Base-by-base conservation (phyloP, 2,888 invertebrate genomes). In the Thera britannica region DNA sequence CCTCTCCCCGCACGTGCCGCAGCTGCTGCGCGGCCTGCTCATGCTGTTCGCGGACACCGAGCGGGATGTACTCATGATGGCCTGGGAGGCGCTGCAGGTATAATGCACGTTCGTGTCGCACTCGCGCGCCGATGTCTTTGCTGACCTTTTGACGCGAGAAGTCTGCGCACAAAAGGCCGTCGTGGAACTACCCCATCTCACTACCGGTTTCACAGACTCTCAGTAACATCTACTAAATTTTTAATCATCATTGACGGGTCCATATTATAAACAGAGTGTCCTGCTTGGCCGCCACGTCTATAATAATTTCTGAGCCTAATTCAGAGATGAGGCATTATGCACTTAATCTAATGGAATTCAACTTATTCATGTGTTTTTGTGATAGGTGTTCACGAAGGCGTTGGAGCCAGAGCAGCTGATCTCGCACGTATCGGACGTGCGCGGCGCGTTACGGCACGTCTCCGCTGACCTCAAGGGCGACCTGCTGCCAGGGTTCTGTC, bases 371-470 rank as follows among this genome's bases (percentile, higher is more conserved):
- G 38, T 11, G 48, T 38, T 34, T 0, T 48, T 9, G 8, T 34
- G 34, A 41, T 65, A 71, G 71, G 75, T 74, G 9, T 96, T 99
- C 72, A 97, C 97, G 4, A 97, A 97, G 95, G 97, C 97, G 72
- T 92, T 99, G 70, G 97, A 97, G 87, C 95, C 97, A 3, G 95
- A 97, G 77, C 96, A 97, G 77, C 97, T 98, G 94, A 95, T 98
- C 55, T 95, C 96, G 12, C 97, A 98, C 86, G 98, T 99, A 49
- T 95, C 96, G 7, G 98, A 98, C 86, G 97, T 99, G 60, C 94
- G 98, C 41, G 98, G 98, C 90, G 98, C 99, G 6, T 96, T 99
- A n/a, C 94, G 98, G 23, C 98, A 97, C 90, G 98, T 98, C 11
- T 96, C 97, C 44, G 96, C 97, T 34, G 99, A 99, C 81, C 93